A percentile compares a stretch with the other conserved stretches of the same genome.
Evolutionary conservation across 2,113 vertebrate species (phyloP).

Genomic region (Pygoscelis adeliae): DNA sequence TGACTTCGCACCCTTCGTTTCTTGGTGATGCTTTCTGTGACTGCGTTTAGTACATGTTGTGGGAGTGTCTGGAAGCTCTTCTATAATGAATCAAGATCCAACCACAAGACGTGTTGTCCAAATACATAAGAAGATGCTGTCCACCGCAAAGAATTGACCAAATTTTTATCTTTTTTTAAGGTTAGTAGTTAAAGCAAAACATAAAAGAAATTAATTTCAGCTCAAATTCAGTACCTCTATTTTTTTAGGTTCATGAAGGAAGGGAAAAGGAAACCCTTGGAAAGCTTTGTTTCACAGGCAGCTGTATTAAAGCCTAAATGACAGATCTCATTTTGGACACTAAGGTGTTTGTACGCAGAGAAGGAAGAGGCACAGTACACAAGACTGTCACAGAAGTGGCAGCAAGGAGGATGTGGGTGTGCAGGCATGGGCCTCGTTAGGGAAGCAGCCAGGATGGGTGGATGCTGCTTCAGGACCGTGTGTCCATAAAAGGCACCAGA

Average conservation of each 20-base stretch:
- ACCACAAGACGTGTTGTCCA: not conserved
- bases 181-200: not conserved
- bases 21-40: not conserved
- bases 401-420: not conserved
- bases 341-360: not conserved
- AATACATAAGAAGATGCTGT: not conserved
- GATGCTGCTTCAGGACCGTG: not conserved
- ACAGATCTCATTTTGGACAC: not conserved
- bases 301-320: not conserved
- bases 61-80: not conserved
- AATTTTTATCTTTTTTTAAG: not conserved
- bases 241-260: not conserved
- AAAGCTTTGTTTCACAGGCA: not conserved
- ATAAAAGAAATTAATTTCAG: not conserved
- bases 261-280: not conserved
- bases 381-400: not conserved
- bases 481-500: not conserved
- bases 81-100: not conserved
- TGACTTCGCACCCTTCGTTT: not conserved
- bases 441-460: not conserved
- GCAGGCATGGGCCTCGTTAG: accelerated
- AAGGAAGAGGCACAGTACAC: not conserved
- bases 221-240: not conserved
- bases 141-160: not conserved
- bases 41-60: not conserved